These are phyloP conservation scores for Batillaria attramentaria DNA, from an alignment of 1,140 invertebrate genomes.

Conservation along the genomic window DNA sequence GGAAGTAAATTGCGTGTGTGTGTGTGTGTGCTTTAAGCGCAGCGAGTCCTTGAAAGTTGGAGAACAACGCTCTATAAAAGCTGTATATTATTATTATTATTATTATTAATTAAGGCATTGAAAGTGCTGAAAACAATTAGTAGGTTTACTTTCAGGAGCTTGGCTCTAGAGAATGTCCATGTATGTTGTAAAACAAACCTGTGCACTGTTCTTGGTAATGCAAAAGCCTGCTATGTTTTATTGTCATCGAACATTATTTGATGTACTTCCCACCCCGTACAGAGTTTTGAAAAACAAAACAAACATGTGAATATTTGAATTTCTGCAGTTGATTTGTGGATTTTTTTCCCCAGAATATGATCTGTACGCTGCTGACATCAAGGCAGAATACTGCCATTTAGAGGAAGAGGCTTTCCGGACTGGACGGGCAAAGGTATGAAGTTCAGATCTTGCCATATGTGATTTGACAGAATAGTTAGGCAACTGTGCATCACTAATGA, in stretches of 20 bases:
- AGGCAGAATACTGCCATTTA: slow-evolving; percentile 43
- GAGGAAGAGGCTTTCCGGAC: slow-evolving; percentile 26
- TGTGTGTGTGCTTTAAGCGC: no score
- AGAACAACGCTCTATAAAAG: no score
- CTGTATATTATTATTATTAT: no score
- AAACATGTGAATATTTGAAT: not conserved
- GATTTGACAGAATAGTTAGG: not conserved
- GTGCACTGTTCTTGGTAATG: not conserved
- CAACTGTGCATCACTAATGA: not conserved
- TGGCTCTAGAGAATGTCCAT: no score
- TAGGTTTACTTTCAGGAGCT: no score
- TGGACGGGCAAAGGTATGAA: slow-evolving; percentile 29
- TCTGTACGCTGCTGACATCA: slow-evolving; percentile 40
- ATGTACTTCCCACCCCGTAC: not conserved
- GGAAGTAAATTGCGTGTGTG: no score
- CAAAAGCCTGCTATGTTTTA: no score
- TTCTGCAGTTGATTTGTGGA: not conserved
- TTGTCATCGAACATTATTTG: not conserved
- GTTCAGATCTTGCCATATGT: not conserved
- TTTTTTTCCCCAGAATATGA: slow-evolving; percentile 38
- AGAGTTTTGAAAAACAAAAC: not conserved
- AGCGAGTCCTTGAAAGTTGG: no score
- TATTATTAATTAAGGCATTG: no score
- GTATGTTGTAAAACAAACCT: not conserved
- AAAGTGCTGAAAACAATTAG: no score